Percentiles rank a stretch among this genome's conserved stretches.
These are phyloP conservation scores for Agriopis leucophaearia DNA, from an alignment of 2,888 invertebrate species.

Conservation along the genomic window DNA sequence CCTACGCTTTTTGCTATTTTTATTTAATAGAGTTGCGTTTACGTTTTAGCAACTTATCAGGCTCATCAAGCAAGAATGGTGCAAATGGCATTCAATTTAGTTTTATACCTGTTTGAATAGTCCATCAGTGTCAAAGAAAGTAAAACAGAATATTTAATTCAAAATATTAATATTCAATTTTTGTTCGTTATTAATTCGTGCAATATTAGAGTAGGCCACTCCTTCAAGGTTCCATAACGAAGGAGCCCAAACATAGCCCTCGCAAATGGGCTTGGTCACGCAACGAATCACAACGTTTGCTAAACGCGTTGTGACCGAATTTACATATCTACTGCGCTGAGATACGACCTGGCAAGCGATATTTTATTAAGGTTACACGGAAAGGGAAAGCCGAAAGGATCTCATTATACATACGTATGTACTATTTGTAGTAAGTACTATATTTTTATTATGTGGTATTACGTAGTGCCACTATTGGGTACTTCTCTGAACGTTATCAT, in stretches of 20 bases:
- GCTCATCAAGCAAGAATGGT: neutral
- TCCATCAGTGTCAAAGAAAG: slow-evolving; percentile 14
- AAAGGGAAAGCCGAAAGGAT: too few relatives aligned
- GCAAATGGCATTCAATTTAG: neutral
- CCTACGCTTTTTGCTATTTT: too few relatives aligned
- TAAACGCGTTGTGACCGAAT: slow-evolving; percentile 47
- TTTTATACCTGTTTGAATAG: neutral
- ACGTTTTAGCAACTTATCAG: neutral
- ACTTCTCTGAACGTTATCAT: too few relatives aligned
- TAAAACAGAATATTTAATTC: slow-evolving; percentile 18
- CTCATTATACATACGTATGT: too few relatives aligned
- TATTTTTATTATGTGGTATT: too few relatives aligned
- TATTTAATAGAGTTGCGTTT: too few relatives aligned
- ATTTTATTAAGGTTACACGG: neutral
- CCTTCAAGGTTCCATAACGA: slow-evolving; percentile 64
- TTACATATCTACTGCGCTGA: slow-evolving; percentile 28
- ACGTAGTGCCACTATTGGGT: too few relatives aligned
- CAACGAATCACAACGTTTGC: slow-evolving; percentile 55
- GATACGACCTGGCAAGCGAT: slow-evolving; percentile 6
- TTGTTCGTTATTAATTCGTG: slow-evolving; percentile 37
- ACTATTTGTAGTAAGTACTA: too few relatives aligned
- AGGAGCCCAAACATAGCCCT: slow-evolving; percentile 58
- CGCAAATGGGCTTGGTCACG: slow-evolving; percentile 68
- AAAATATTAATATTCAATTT: slow-evolving; percentile 33
- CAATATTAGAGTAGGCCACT: slow-evolving; percentile 52